These are phyloP conservation scores for Heliconius cydno DNA, from an alignment of 2,888 invertebrate species.

Conservation along the genomic window DNA sequence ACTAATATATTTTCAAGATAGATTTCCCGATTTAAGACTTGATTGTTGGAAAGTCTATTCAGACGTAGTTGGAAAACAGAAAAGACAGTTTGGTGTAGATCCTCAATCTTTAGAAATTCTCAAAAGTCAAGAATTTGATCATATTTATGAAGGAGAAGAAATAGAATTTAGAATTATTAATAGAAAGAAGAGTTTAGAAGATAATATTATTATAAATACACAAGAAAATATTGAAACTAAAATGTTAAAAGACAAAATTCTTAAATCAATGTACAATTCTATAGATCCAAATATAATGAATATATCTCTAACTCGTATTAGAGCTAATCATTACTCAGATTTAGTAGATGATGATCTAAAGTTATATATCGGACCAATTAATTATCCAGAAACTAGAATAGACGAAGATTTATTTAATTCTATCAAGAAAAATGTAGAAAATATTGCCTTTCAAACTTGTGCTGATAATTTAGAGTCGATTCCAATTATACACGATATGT, in stretches of 20 bases:
- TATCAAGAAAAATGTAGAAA: slow-evolving; percentile 66
- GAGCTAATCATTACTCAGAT: slow-evolving; percentile 71
- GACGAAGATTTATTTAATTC: slow-evolving; percentile 65
- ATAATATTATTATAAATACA: slow-evolving; percentile 52
- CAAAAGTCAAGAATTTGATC: slow-evolving; percentile 66
- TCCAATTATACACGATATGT: slow-evolving; percentile 73
- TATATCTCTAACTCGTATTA: slow-evolving; percentile 62
- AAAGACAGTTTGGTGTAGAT: slow-evolving; percentile 76
- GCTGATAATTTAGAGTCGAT: slow-evolving; percentile 52
- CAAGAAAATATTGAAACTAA: slow-evolving; percentile 49
- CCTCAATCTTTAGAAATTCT: slow-evolving; percentile 72
- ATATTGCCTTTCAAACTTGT: slow-evolving; percentile 57
- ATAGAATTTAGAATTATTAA: slow-evolving; percentile 70
- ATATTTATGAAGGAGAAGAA: slow-evolving; percentile 64
- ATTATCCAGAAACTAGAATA: slow-evolving; percentile 71
- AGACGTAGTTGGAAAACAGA: slow-evolving; percentile 74
- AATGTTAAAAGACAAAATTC: slow-evolving; percentile 48
- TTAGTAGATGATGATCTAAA: slow-evolving; percentile 73
- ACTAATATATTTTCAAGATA: slow-evolving; percentile 59
- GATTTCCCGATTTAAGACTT: slow-evolving; percentile 68
- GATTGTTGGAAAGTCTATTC: slow-evolving; percentile 77
- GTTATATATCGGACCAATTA: slow-evolving; percentile 69
- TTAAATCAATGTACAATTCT: slow-evolving; percentile 64
- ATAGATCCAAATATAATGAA: slow-evolving; percentile 65
- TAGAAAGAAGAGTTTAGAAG: slow-evolving; percentile 68